Evolutionary conservation across 2,888 invertebrate genomes (phyloP).

Genomic region (Eilema griseolum): DNA sequence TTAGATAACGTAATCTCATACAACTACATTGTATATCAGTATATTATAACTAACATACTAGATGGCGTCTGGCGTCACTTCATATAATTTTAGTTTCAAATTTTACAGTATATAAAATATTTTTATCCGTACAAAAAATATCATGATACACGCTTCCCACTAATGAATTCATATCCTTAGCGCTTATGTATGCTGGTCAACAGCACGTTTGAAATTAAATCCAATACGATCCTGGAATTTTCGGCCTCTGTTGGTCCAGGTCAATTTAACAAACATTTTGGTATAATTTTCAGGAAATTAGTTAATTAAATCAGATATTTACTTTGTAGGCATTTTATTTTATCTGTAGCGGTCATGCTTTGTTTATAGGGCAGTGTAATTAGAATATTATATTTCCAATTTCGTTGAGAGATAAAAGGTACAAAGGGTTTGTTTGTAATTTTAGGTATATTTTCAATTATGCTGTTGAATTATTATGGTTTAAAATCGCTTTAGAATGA

Average conservation of each 20-base stretch:
- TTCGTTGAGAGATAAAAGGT: constrained; percentile 1
- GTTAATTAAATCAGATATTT: constrained; percentile 18
- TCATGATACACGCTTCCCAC: not conserved
- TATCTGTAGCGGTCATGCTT: constrained; percentile 2
- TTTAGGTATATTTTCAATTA: constrained; percentile 14
- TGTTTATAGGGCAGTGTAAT: constrained; percentile 7
- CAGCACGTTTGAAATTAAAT: constrained; percentile 51
- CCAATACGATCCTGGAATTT: constrained; percentile 34
- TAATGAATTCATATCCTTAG: constrained; percentile 1
- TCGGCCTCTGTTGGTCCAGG: constrained; percentile 28
- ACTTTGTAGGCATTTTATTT: constrained; percentile 12
- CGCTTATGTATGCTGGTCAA: constrained; percentile 12
- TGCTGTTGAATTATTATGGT: not conserved
- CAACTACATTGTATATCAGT: no score
- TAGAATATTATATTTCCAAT: constrained; percentile 17
- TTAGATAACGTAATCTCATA: no score
- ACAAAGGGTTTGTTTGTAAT: not conserved
- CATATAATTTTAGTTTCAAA: no score
- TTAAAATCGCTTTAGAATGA: not conserved
- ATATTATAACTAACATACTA: no score
- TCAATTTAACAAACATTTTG: constrained; percentile 32
- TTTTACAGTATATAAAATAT: no score
- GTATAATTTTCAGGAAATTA: constrained; percentile 14
- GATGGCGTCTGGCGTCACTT: no score
- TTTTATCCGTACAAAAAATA: not conserved